These are phyloP conservation scores for Torymus aiolomorphi DNA, from an alignment of 2,888 invertebrate genomes.

Conservation along the genomic window DNA sequence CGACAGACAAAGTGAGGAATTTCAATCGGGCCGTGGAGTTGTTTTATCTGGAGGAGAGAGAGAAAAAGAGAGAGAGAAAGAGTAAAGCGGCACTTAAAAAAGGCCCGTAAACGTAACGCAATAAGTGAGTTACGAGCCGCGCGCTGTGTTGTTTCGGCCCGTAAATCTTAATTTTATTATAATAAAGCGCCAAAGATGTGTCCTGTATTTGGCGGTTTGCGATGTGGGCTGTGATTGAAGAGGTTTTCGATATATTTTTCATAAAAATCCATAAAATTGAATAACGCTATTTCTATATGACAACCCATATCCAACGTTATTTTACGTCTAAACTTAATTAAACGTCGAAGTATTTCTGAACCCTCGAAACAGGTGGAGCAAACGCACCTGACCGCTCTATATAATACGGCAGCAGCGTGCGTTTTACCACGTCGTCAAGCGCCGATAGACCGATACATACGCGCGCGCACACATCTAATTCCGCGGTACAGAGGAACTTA, in stretches of 20 bases:
- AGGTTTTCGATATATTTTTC: background rate
- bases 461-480: too few species aligned
- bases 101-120: slow-evolving; percentile 50
- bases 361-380: too few species aligned
- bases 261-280: too few species aligned
- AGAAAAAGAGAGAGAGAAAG: background rate
- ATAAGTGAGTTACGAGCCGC: slow-evolving; percentile 52
- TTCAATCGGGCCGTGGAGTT: slow-evolving; percentile 47
- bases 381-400: too few species aligned
- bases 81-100: slow-evolving; percentile 44
- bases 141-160: background rate
- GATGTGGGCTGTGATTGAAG: background rate
- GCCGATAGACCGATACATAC: too few species aligned
- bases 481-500: too few species aligned
- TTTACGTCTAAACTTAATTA: too few species aligned
- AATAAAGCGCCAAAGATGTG: slow-evolving; percentile 33
- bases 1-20: slow-evolving; percentile 55
- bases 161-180: slow-evolving; percentile 49
- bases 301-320: too few species aligned
- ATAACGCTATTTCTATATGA: too few species aligned
- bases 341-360: too few species aligned
- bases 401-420: too few species aligned
- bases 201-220: background rate
- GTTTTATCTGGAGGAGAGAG: slow-evolving; percentile 24
- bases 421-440: too few species aligned